phyloP scores from a whole-genome alignment of 2,888 invertebrate species.

The Osmoderma eremita region DNA sequence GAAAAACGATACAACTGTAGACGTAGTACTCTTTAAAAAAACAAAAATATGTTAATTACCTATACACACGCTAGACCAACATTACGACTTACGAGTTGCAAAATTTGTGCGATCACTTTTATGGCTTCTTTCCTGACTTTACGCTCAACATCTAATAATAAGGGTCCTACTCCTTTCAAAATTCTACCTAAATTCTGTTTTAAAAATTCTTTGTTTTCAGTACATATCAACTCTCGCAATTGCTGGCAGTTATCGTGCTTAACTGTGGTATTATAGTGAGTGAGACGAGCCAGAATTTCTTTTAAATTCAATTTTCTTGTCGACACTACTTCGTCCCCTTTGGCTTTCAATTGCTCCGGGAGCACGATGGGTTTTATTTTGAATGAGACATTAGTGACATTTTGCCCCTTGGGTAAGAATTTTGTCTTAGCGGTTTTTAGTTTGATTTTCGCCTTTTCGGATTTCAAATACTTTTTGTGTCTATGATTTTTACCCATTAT shows the following conservation, averaged over 20 bases:
- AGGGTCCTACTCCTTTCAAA: slow-evolving; percentile 73
- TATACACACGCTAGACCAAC: slow-evolving; percentile 34
- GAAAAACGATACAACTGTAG: slow-evolving; percentile 71
- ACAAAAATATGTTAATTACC: not conserved
- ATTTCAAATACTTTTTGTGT: slow-evolving; percentile 79
- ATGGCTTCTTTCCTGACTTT: slow-evolving; percentile 69
- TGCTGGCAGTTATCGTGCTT: slow-evolving; percentile 74
- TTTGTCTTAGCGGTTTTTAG: slow-evolving; percentile 77
- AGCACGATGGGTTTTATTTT: slow-evolving; percentile 89
- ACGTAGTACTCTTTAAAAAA: not conserved
- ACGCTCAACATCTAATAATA: slow-evolving; percentile 79
- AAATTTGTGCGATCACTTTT: slow-evolving; percentile 66
- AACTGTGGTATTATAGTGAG: slow-evolving; percentile 79
- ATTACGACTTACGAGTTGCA: slow-evolving; percentile 58
- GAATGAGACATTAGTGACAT: slow-evolving; percentile 89
- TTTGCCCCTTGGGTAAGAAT: slow-evolving; percentile 85
- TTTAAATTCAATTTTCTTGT: slow-evolving; percentile 77
- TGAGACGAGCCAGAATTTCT: slow-evolving; percentile 72
- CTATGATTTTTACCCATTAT: slow-evolving; percentile 68
- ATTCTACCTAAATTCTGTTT: slow-evolving; percentile 73
- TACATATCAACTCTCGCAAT: slow-evolving; percentile 68
- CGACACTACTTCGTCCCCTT: slow-evolving; percentile 67
- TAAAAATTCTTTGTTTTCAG: slow-evolving; percentile 63
- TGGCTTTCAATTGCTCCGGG: slow-evolving; percentile 75
- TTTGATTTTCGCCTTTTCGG: slow-evolving; percentile 83